Evolutionary conservation across 2,113 vertebrate genomes (phyloP).

Genomic region (Danionella cerebrum): DNA sequence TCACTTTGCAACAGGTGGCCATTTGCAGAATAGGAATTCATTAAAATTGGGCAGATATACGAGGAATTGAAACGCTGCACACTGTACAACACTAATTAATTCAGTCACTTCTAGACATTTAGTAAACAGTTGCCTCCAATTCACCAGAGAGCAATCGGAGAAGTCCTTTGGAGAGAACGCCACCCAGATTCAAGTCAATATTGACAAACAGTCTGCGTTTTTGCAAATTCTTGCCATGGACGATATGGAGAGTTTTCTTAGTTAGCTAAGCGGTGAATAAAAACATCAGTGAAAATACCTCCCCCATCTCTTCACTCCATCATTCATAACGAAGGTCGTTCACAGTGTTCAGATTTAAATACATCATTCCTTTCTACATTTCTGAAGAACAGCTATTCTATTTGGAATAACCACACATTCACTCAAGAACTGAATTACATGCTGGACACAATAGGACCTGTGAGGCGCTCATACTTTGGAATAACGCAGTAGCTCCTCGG

Average conservation of each 20-base stretch:
- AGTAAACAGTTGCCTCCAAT: conserved; percentile 28
- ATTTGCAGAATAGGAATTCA: not conserved
- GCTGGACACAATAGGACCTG: conserved; percentile 24
- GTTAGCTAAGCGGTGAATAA: conserved; percentile 16
- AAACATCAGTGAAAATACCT: not conserved
- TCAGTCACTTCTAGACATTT: conserved; percentile 25
- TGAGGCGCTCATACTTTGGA: not conserved
- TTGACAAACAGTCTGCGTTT: conserved; percentile 21
- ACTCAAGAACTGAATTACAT: conserved; percentile 14
- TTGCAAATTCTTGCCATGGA: conserved; percentile 8
- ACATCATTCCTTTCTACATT: conserved; percentile 6
- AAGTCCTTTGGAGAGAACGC: conserved; percentile 18
- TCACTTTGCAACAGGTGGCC: conserved; percentile 14
- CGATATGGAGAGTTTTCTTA: conserved; percentile 9
- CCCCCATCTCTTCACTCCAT: conserved; percentile 23
- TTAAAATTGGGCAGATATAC: conserved; percentile 11
- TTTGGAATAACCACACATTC: conserved; percentile 20
- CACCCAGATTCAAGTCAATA: conserved; percentile 24
- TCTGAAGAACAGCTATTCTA: conserved; percentile 4
- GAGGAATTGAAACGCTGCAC: conserved; percentile 9
- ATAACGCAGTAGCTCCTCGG: not conserved
- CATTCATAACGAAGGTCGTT: conserved; percentile 31
- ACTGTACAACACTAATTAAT: conserved; percentile 17
- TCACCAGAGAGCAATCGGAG: conserved; percentile 25
- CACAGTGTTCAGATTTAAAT: conserved; percentile 23